Base-by-base conservation (phyloP, 2,113 vertebrate species). In the Dryoscopus gambensis region DNA sequence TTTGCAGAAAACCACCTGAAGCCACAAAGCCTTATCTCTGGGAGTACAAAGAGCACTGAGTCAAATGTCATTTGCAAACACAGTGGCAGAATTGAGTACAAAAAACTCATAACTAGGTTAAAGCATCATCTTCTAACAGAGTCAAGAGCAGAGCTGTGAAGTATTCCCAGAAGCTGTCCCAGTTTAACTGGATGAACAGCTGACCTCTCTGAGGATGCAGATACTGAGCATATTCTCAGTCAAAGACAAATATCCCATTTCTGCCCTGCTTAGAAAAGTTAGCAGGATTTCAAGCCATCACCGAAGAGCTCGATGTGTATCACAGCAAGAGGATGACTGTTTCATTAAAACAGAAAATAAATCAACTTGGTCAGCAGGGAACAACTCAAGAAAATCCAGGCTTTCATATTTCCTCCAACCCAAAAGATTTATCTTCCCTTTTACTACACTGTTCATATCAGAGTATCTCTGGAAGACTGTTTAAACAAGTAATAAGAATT, bases 401-500 rank as follows among this genome's bases (percentile, higher is more conserved):
- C 91, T 90, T 88, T 90, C 59, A 9, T 87, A 56, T 83, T 85
- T 89, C 85, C 80, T 91, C 67, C 82, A 47, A 85, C 24, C 3
- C 59, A 83, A 77, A 76, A 90, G 84, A 82, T 31, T 68, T 40
- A 94, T 87, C 59, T 74, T 83, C 46, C 67, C 27, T 76, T 90
- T 90, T 87, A 91, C 70, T 62, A 65, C 4, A 2, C 35, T 75
- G 44, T 10, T 85, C 31, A 19, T 87, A 88, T 62, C 87, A 55
- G 22, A 80, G 47, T 17, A 55, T 59, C 75, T 86, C 85, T 86
- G 67, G 71, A 84, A 90, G 47, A 70, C 47, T 90, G 63, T 49
- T 93, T 77, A 96, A 94, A 69, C 60, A 70, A 91, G 82, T 49
- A 85, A 88, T 64, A 68, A 96, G 90, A 95, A 92, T 64, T 92